These are phyloP conservation scores for Apodemia duryi DNA, from an alignment of 2,888 invertebrate species.

Conservation along the genomic window DNA sequence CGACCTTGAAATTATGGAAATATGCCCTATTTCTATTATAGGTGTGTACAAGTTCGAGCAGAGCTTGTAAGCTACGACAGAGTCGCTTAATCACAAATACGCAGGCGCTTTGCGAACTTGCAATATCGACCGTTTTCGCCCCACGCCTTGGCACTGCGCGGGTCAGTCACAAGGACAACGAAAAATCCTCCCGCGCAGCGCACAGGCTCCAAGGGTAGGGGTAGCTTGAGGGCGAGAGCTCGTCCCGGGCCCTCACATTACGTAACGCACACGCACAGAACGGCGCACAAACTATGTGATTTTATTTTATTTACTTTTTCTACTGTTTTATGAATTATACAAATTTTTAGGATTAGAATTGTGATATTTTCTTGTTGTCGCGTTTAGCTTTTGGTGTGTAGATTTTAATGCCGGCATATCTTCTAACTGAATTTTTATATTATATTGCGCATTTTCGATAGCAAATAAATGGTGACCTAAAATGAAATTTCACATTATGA, in stretches of 20 bases:
- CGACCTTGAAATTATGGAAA: constrained; percentile 38
- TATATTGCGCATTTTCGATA: constrained; percentile 10
- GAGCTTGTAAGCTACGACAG: constrained; percentile 33
- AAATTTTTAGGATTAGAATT: constrained; percentile 67
- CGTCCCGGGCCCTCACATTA: constrained; percentile 68
- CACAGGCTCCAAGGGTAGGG: constrained; percentile 27
- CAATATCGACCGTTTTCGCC: constrained; percentile 36
- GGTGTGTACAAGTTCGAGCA: constrained; percentile 32
- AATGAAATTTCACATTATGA: constrained; percentile 24
- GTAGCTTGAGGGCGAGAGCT: constrained; percentile 48
- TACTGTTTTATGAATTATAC: constrained; percentile 75
- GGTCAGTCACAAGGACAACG: constrained; percentile 21
- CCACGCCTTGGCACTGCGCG: constrained; percentile 25
- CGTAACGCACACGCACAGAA: constrained; percentile 77
- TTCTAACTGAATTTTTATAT: constrained; percentile 14
- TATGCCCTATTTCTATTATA: constrained; percentile 33
- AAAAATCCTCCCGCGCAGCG: constrained; percentile 28
- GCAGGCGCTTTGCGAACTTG: constrained; percentile 31
- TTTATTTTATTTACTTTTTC: constrained; percentile 71
- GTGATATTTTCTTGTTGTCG: constrained; percentile 69
- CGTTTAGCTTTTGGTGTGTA: constrained; percentile 58
- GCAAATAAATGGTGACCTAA: constrained; percentile 1
- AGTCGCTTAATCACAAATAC: constrained; percentile 22
- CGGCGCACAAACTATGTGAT: constrained; percentile 79
- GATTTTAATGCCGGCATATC: constrained; percentile 44